Base-by-base conservation (phyloP, 2,113 vertebrate species). In the Limanda limanda region DNA sequence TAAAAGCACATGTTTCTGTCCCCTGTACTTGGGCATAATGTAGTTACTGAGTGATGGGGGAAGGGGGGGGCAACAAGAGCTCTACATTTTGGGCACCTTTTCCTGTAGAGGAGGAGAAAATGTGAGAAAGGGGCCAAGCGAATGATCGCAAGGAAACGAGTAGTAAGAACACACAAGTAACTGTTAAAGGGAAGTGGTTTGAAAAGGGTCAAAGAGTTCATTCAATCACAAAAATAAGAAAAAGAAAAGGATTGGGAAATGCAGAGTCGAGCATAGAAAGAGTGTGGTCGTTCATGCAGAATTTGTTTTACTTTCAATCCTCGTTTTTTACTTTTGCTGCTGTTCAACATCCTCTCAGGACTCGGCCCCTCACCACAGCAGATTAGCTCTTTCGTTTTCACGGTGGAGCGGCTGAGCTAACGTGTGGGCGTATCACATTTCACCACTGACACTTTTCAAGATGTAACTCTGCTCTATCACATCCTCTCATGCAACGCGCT, bases 1-100 rank as follows among this genome's bases (percentile, higher is more conserved):
- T 87, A 79, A 81, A 90, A 93, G 64, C 90, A 92, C 83, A 91
- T 93, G 90, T 90, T 84, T 82, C 68, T 51, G 74, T 84, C 68
- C 72, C 77, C 54, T 24, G 60, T 62, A 70, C 78, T 74, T 59
- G 62, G 66, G 68, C 27, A 79, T 55, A 79, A 79, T 79, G 71
- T 70, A 65, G 74, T 87, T 75, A 67, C 63, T 48, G 84, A 67
- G 20, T 52, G 54, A 47, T 66, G 56, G 77, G 72, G 82, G 78
- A 17, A 21, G 71, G 74, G 74, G 66, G 47, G 47, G 64, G 45
- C 31, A 68, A 51, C 31, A 27, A 60, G 69, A 69, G 81, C 66
- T 55, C 23, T 79, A 37, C 23, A 55, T 71, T 74, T 45, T 58
- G 60, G 68, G 37, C 60, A 80, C 31, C 70, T 67, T 73, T 81